These are phyloP conservation scores for Rhombomys opimus DNA, from an alignment of 2,113 vertebrate species.

Conservation along the genomic window DNA sequence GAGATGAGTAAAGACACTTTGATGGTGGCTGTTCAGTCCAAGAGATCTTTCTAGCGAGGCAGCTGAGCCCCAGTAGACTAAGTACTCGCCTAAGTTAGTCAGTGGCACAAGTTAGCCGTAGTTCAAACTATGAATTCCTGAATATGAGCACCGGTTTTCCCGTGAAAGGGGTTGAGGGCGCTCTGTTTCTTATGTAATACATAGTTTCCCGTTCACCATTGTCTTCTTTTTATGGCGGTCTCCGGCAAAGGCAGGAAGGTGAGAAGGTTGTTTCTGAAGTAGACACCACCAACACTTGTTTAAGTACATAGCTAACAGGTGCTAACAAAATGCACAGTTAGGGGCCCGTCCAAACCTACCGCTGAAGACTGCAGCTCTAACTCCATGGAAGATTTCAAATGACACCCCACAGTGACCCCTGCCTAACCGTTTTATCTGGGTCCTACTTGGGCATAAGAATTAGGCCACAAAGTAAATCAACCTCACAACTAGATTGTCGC, in stretches of 20 bases:
- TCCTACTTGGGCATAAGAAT: slow-evolving; percentile 40
- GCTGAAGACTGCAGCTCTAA: background rate
- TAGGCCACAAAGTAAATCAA: background rate
- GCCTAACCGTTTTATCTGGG: background rate
- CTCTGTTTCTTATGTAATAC: background rate
- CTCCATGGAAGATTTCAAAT: background rate
- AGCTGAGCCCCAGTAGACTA: background rate
- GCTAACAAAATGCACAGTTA: background rate
- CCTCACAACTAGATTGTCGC: background rate
- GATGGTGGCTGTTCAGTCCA: background rate
- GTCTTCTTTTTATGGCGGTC: background rate
- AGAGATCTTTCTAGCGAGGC: slow-evolving; percentile 1
- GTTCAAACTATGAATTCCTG: background rate
- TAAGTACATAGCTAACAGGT: background rate
- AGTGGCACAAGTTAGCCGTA: background rate
- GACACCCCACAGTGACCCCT: background rate
- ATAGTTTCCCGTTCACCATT: background rate
- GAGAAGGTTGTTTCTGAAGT: background rate
- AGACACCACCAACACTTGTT: background rate
- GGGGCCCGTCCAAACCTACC: background rate
- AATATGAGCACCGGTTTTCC: background rate
- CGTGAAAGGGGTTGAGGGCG: background rate
- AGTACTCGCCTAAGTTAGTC: background rate
- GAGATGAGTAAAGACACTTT: background rate
- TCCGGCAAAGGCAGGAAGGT: background rate